Base-by-base conservation (phyloP, 2,113 vertebrate species). In the Hippocampus mohnikei region DNA sequence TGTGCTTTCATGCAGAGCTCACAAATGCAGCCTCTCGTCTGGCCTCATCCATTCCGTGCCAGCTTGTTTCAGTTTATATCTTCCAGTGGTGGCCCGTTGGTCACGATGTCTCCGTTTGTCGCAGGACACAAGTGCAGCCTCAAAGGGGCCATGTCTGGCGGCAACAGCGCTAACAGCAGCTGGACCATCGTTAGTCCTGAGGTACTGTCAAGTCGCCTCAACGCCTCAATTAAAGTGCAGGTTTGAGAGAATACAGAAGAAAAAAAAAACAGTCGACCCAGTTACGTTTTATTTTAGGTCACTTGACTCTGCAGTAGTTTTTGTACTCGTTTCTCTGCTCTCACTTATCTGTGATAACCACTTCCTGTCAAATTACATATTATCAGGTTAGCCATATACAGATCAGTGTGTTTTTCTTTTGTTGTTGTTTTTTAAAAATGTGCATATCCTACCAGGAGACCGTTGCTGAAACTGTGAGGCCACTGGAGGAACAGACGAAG, bases 141-240 rank as follows among this genome's bases (percentile, higher is more conserved):
- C 78, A 69, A 69, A 82, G 79, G 82, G 88, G 88, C 66, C 75
- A 93, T 93, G 93, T 90, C 91, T 78, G 90, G 86, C 48, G 79
- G 77, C 69, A 81, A 80, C 69, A 69, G 83, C 66, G 74, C 87
- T 42, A 88, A 86, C 87, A 92, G 88, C 90, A 93, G 79, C 82
- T 93, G 93, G 91, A 93, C 91, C 68, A 72, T 92, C 73, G 75
- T 92, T 75, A 74, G 90, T 70, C 80, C 92, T 64, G 90, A 90
- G 84, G 90, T 92, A 87, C 48, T n/a, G 16, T 44, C 6, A 65
- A 76, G 20, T 59, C 11, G 4, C 50, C 66, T 20, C 5, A 20
- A 5, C 65, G 52, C 80, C 78, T 78, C 66, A 66, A 21, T 79
- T 69, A 66, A 60, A 82, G 37, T 4, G n/a, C 21, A n/a, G 66